Percentiles rank a stretch among this genome's conserved stretches.
Conservation (phyloP, 1,140 invertebrate genomes). For the Achatina immaculata region DNA sequence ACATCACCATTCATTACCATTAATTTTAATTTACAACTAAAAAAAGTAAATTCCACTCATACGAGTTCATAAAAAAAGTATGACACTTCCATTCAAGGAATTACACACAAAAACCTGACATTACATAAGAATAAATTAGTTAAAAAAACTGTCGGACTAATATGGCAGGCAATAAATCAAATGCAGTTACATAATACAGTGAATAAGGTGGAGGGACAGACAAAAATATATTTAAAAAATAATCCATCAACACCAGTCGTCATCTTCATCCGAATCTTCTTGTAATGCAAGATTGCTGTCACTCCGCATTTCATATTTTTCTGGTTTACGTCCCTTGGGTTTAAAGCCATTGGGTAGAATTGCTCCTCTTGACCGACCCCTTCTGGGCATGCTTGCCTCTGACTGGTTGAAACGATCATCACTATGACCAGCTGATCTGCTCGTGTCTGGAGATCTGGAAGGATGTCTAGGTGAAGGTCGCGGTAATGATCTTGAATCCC, state of each 20-base stretch:
- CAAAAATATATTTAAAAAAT: not conserved
- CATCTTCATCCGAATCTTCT: conserved; percentile 62
- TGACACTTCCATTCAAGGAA: too few relatives aligned
- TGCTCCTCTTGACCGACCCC: conserved; percentile 36
- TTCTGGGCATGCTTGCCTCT: conserved; percentile 20
- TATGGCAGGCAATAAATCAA: too few relatives aligned
- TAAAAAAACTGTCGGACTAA: too few relatives aligned
- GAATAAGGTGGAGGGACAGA: too few relatives aligned
- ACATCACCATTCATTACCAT: too few relatives aligned
- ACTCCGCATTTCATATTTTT: conserved; percentile 63
- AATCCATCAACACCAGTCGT: conserved; percentile 59
- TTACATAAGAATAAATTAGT: too few relatives aligned
- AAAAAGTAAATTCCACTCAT: too few relatives aligned
- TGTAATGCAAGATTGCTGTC: conserved; percentile 61
- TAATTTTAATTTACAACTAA: too few relatives aligned
- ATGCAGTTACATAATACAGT: too few relatives aligned
- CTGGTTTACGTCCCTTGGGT: conserved; percentile 57
- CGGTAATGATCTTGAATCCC: conserved; percentile 13
- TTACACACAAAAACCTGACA: too few relatives aligned
- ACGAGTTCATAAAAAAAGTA: too few relatives aligned
- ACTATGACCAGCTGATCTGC: conserved; percentile 4
- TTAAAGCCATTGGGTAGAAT: conserved; percentile 64
- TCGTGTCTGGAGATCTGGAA: conserved; percentile 36
- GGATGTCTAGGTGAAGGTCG: conserved; percentile 28
- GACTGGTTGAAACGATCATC: conserved; percentile 24